Evolutionary conservation across 2,888 invertebrate species (phyloP).

Genomic region (Ophion costatus): DNA sequence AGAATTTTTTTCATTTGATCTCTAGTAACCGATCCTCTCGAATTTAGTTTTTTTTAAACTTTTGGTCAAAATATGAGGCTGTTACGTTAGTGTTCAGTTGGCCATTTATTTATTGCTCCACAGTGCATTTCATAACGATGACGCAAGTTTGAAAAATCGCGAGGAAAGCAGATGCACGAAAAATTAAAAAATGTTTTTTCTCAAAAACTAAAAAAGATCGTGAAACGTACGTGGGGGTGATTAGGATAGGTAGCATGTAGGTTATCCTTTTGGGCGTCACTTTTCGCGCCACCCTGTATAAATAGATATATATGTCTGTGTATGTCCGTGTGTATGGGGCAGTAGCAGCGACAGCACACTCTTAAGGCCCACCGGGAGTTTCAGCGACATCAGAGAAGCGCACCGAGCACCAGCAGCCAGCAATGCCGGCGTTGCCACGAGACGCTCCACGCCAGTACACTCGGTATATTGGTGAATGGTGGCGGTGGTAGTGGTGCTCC

Average conservation of each 20-base stretch:
- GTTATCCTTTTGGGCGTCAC: neutral
- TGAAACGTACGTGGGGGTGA: neutral
- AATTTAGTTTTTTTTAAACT: no score
- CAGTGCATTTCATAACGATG: no score
- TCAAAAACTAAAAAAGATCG: neutral
- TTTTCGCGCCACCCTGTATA: constrained; percentile 24
- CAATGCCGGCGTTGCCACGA: constrained; percentile 57
- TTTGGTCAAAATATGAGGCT: no score
- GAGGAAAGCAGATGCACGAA: no score
- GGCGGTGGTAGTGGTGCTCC: constrained; percentile 6
- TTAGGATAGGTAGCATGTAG: neutral
- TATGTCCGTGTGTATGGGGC: constrained; percentile 61
- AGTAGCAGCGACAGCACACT: constrained; percentile 47
- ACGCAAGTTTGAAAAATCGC: no score
- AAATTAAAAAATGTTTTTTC: neutral
- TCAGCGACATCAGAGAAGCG: constrained; percentile 57
- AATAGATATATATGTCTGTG: constrained; percentile 66
- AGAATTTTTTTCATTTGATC: no score
- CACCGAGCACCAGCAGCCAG: constrained; percentile 42
- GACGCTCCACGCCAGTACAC: constrained; percentile 36
- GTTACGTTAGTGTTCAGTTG: no score
- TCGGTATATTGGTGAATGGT: constrained; percentile 27
- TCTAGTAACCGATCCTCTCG: no score
- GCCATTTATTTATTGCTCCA: no score
- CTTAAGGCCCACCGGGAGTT: constrained; percentile 63